Conservation (phyloP, 1,140 invertebrate genomes). For the Meloidogyne floridensis region DNA sequence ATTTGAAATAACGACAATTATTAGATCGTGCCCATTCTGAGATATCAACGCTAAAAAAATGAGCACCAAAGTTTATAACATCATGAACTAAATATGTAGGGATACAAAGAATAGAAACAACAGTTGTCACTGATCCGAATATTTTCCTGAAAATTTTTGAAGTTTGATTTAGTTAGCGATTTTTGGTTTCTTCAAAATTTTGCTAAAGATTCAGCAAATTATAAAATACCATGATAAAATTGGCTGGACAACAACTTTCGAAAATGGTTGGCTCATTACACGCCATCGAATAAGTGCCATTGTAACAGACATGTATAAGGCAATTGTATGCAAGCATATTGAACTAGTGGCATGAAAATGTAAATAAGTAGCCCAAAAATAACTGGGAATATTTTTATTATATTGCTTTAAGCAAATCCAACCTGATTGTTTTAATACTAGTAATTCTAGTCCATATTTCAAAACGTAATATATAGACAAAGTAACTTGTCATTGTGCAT, state of each 20-base stretch:
- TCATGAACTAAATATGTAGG: conserved; percentile 57
- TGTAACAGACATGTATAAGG: conserved; percentile 49
- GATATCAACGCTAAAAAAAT: conserved; percentile 54
- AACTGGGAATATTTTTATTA: conserved; percentile 35
- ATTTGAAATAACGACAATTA: conserved; percentile 48
- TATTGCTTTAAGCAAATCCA: neutral
- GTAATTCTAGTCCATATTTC: conserved; percentile 36
- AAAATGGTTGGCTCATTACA: conserved; percentile 51
- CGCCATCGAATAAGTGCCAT: conserved; percentile 59
- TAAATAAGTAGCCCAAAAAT: conserved; percentile 52
- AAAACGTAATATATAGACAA: conserved; percentile 57
- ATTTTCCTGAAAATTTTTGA: conserved; percentile 41
- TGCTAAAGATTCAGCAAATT: too few species aligned
- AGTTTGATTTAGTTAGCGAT: conserved; percentile 18
- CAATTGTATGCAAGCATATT: conserved; percentile 57
- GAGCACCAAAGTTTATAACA: conserved; percentile 37
- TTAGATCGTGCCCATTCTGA: conserved; percentile 53
- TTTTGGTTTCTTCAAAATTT: neutral
- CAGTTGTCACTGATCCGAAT: conserved; percentile 42
- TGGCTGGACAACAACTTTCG: conserved; percentile 35
- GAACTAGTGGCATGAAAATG: conserved; percentile 53
- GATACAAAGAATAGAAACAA: conserved; percentile 45
- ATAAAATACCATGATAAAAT: conserved; percentile 39
- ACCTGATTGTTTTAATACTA: conserved; percentile 23
- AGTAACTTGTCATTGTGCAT: conserved; percentile 52